Conservation (phyloP, 2,888 invertebrate genomes). For the Selenia dentaria region DNA sequence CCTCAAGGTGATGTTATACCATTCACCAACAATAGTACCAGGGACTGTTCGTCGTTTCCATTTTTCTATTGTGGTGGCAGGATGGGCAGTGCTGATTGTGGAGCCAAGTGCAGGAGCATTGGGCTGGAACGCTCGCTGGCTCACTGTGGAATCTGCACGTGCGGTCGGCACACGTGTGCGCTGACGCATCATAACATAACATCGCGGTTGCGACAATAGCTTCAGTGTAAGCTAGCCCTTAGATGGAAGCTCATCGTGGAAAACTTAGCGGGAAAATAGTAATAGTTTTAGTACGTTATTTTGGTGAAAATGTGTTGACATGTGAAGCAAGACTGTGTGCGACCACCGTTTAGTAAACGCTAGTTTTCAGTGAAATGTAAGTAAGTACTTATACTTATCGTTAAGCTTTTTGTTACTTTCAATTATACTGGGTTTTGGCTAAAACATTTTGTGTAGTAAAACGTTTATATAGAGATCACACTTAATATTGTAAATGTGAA, state of each 20-base stretch:
- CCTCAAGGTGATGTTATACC: slow-evolving; percentile 6
- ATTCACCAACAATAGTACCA: slow-evolving; percentile 17
- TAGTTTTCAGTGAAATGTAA: no score
- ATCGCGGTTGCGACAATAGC: slow-evolving; percentile 40
- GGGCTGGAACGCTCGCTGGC: slow-evolving; percentile 69
- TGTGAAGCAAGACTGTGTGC: not conserved
- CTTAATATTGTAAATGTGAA: no score
- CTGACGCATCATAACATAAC: slow-evolving; percentile 59
- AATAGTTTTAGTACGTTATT: slow-evolving; percentile 1
- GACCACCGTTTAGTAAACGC: no score
- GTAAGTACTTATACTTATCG: no score
- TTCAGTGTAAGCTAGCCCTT: slow-evolving; percentile 42
- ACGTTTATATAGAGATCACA: no score
- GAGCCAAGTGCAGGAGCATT: slow-evolving; percentile 80
- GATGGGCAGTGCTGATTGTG: slow-evolving; percentile 64
- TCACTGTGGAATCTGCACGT: slow-evolving; percentile 75
- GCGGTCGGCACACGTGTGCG: slow-evolving; percentile 65
- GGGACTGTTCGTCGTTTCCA: slow-evolving; percentile 53
- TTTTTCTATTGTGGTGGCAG: slow-evolving; percentile 66
- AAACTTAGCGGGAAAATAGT: slow-evolving; percentile 17
- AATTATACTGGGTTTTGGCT: no score
- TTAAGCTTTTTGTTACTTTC: no score
- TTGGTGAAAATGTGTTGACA: slow-evolving; percentile 5
- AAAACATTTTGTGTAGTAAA: no score
- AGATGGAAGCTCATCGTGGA: slow-evolving; percentile 33